phyloP scores from a whole-genome alignment of 2,888 invertebrate genomes.

The Drosophila mulleri region DNA sequence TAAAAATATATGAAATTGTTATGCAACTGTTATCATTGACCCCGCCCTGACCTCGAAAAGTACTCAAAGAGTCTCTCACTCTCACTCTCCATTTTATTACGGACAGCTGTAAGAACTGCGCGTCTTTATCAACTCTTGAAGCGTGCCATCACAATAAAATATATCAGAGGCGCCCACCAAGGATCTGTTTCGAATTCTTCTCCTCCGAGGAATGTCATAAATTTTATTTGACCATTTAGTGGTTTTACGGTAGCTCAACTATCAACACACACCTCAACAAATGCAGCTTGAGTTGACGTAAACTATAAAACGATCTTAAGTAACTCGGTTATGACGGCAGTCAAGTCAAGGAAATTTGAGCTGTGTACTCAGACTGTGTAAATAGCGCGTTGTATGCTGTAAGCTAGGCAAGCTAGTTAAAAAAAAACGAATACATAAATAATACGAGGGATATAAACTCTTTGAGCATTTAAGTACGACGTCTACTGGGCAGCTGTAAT shows the following conservation, averaged over 20 bases:
- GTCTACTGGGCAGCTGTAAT: constrained; percentile 22
- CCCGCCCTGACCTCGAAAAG: constrained; percentile 20
- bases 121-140: constrained; percentile 45
- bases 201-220: constrained; percentile 26
- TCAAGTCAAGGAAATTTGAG: constrained; percentile 21
- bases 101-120: constrained; percentile 41
- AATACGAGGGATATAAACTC: constrained; percentile 16
- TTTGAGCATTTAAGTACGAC: neutral
- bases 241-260: constrained; percentile 56
- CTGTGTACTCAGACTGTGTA: constrained; percentile 6
- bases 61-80: constrained; percentile 22
- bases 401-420: neutral
- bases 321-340: constrained; percentile 11
- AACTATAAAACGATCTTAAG: constrained; percentile 10
- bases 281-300: constrained; percentile 42
- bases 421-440: neutral
- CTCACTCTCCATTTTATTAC: constrained; percentile 37
- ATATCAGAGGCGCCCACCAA: constrained; percentile 31
- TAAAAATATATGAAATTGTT: constrained; percentile 11
- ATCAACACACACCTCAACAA: constrained; percentile 21
- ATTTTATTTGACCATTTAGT: constrained; percentile 50
- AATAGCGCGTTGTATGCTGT: constrained; percentile 5
- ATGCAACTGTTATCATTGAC: constrained; percentile 44
- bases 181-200: constrained; percentile 4
- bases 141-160: constrained; percentile 44